Percentiles rank a stretch among this genome's conserved stretches.
Evolutionary conservation across 2,113 vertebrate genomes (phyloP).

Genomic region (Sander lucioperca): DNA sequence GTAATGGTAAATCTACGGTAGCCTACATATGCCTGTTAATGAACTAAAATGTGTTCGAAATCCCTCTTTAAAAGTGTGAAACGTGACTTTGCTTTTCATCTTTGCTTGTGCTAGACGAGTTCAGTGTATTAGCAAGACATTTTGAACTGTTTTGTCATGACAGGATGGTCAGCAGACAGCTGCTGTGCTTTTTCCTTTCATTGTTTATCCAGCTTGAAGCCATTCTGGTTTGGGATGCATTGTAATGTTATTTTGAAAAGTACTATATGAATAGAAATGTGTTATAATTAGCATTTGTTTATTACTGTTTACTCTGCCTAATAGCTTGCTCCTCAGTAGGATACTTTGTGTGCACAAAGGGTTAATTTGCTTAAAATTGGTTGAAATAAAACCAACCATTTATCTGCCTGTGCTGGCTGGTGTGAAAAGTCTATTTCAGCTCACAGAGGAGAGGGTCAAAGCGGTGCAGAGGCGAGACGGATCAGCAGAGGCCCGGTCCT

Average conservation of each 20-base stretch:
- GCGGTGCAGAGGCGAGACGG: slow-evolving; percentile 14
- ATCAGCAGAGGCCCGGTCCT: slow-evolving; percentile 55
- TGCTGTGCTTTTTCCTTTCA: not conserved
- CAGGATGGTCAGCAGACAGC: slow-evolving; percentile 59
- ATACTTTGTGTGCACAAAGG: not conserved
- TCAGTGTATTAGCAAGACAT: not conserved
- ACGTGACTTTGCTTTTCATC: not conserved
- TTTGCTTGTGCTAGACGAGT: not conserved
- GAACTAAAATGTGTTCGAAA: slow-evolving; percentile 10
- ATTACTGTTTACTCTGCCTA: not conserved
- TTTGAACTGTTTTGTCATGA: not conserved
- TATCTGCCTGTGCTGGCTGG: not conserved
- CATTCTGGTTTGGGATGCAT: slow-evolving; percentile 1
- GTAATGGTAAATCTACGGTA: not conserved
- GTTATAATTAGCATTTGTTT: slow-evolving; percentile 36
- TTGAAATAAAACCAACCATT: not conserved
- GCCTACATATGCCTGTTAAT: slow-evolving; percentile 6
- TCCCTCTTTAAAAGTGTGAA: not conserved
- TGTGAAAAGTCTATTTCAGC: slow-evolving; percentile 28
- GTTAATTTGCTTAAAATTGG: not conserved
- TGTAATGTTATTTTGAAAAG: not conserved
- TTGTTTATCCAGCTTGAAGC: slow-evolving; percentile 56
- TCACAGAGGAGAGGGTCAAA: slow-evolving; percentile 41
- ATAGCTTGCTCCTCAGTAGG: not conserved
- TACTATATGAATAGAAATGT: not conserved